phyloP scores from a whole-genome alignment of 2,113 vertebrate species.

The Xenopus tropicalis region UCB_Xtro_10.0 CM004447.2:17897501-17898000 shows the following conservation, averaged over 20 bases:
- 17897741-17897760: background rate
- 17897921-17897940: constrained; percentile 56
- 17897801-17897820: background rate
- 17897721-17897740: too few relatives aligned
- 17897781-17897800: background rate
- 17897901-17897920: constrained; percentile 59
- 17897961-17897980: constrained; percentile 41
- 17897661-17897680: too few relatives aligned
- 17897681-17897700: too few relatives aligned
- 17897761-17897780: background rate
- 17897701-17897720: too few relatives aligned
- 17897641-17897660: background rate
- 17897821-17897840: background rate
- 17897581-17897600: too few relatives aligned
- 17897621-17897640: too few relatives aligned
- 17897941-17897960: constrained; percentile 65
- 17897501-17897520: too few relatives aligned
- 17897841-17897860: constrained; percentile 4
- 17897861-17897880: constrained; percentile 32
- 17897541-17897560: too few relatives aligned
- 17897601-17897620: too few relatives aligned
- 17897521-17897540: too few relatives aligned
- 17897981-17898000: background rate
- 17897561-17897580: too few relatives aligned
- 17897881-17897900: constrained; percentile 57